Conservation (phyloP, 2,797 vertebrate genomes). For the Lepidocolaptes lacrymiger region DNA sequence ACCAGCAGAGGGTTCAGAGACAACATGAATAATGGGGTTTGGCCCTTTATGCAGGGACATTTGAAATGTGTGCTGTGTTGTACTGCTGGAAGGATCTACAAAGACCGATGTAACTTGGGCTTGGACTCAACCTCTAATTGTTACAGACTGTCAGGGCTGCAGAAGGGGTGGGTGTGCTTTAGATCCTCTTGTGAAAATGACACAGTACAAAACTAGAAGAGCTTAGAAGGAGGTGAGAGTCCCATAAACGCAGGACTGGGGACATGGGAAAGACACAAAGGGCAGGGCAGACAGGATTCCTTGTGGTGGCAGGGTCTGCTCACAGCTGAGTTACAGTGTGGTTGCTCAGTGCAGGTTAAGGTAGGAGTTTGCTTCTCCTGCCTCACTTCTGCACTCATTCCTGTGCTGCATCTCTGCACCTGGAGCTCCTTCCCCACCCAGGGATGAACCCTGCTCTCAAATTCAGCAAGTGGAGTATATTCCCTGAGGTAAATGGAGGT, state of each 20-base stretch:
- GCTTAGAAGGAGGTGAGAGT: background rate
- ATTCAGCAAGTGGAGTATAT: background rate
- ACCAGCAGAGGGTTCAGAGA: background rate
- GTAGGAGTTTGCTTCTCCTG: background rate
- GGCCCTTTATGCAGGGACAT: background rate
- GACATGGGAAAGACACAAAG: background rate
- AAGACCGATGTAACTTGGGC: accelerated
- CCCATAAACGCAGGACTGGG: too few species aligned
- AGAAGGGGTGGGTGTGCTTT: background rate
- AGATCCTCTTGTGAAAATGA: background rate
- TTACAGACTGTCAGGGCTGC: background rate
- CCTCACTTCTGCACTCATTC: background rate
- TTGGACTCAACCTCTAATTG: background rate
- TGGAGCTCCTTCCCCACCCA: background rate
- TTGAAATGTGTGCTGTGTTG: background rate
- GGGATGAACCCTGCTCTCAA: background rate
- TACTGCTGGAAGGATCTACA: background rate
- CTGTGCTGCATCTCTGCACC: background rate
- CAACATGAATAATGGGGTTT: background rate
- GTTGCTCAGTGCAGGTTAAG: background rate
- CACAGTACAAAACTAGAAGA: background rate
- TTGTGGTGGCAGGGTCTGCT: background rate
- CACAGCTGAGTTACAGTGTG: accelerated
- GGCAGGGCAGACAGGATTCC: background rate
- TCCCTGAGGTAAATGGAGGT: background rate